phyloP scores from a whole-genome alignment of 2,888 invertebrate species.

The Amaurobius ferox region DNA sequence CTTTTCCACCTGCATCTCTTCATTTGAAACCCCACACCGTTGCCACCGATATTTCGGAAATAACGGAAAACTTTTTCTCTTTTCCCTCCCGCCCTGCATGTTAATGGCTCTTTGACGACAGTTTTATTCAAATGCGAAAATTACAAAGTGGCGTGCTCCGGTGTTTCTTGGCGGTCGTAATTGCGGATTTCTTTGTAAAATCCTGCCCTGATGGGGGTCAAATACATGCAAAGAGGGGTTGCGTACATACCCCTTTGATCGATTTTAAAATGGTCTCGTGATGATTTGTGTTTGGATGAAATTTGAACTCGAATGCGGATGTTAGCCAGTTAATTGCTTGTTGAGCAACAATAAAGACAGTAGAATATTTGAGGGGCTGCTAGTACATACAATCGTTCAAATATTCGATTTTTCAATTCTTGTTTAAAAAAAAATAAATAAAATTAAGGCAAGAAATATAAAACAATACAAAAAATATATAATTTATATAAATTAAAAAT shows the following conservation, averaged over 20 bases:
- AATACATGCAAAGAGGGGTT: not conserved
- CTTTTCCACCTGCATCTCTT: not conserved
- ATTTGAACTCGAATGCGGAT: no score
- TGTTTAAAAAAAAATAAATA: no score
- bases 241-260: not conserved
- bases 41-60: not conserved
- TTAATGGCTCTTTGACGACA: slow-evolving; percentile 64
- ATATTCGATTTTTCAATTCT: no score
- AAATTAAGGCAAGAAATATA: no score
- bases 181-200: slow-evolving; percentile 37
- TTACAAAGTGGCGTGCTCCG: slow-evolving; percentile 64
- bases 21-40: not conserved
- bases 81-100: slow-evolving; percentile 16
- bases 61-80: slow-evolving; percentile 21
- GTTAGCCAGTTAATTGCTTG: no score
- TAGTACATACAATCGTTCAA: no score
- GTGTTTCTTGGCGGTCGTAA: slow-evolving; percentile 19
- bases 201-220: not conserved
- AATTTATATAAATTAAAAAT: no score
- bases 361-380: no score
- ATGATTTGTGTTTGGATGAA: no score
- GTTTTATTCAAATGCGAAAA: slow-evolving; percentile 68
- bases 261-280: not conserved
- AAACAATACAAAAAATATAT: no score
- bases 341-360: no score